Base-by-base conservation (phyloP, 2,113 vertebrate genomes). In the Astur gentilis region DNA sequence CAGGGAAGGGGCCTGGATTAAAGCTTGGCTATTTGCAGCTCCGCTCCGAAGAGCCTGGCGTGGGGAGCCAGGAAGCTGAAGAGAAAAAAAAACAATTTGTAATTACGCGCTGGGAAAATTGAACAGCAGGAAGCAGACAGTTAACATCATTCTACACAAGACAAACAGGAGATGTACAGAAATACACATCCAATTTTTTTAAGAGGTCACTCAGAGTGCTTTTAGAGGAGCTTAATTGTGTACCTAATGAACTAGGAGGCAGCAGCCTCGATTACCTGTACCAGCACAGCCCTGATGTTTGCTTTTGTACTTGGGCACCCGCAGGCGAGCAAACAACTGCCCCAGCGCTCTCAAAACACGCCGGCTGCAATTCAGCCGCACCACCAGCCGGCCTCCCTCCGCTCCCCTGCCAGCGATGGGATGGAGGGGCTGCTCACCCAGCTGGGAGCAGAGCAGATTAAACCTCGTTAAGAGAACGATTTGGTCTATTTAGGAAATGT, bases 41-140 rank as follows among this genome's bases (percentile, higher is more conserved):
- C 73, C 0, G 7, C 84, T 87, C 42, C 1, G 0, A 79, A 57
- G 23, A 84, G 81, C 77, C 58, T 15, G 42, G 89, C 8, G 0
- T 3, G 38, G 82, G 85, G 93, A 83, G 84, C 67, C 95, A 93
- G 95, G 89, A 83, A 90, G 82, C 71, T 15, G 73, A n/a, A 57
- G 40, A 82, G 81, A 26, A 61, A 42, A 42, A 42, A 38, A 16
- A 65, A 16, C 34, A 34, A 86, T 91, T 73, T 65, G 94, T 50
- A 96, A 88, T 93, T 81, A 83, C 8, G 4, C 0, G 0, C 80
- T 25, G 25, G 83, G 89, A 64, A 89, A 95, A 93, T 22, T n/a
- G 86, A 95, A 16, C 89, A 42, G 91, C 92, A 93, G 95, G 95
- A 96, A 97, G 81, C 81, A 73, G 83, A 38, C 10, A 5, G 78